These are phyloP conservation scores for Scalopus aquaticus DNA, from an alignment of 2,113 vertebrate genomes.

Conservation along the genomic window DNA sequence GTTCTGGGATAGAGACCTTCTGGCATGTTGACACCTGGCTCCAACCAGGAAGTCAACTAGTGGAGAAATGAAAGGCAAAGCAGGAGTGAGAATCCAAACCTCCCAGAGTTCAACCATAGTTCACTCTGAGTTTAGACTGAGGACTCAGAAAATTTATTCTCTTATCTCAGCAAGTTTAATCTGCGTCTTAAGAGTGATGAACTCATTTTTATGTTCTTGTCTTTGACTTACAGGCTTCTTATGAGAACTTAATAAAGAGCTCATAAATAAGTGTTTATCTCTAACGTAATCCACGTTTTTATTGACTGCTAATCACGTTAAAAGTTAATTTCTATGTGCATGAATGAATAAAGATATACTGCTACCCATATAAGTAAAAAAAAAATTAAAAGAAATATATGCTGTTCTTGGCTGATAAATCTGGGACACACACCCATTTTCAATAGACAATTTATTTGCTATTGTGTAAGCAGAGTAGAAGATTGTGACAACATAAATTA, in stretches of 20 bases:
- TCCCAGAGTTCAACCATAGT: constrained; percentile 42
- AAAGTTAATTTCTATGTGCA: not conserved
- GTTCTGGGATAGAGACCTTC: not conserved
- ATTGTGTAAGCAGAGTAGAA: not conserved
- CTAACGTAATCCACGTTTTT: not conserved
- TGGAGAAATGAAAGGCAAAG: not conserved
- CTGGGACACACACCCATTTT: not conserved
- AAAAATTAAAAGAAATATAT: not conserved
- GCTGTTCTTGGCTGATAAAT: not conserved
- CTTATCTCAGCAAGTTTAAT: constrained; percentile 46
- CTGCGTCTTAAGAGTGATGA: constrained; percentile 37
- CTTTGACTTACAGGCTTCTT: constrained; percentile 23
- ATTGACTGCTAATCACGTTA: not conserved
- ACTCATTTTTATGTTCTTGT: constrained; percentile 24
- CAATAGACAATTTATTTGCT: fast-evolving
- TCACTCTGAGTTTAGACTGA: constrained; percentile 34
- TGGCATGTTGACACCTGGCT: not conserved
- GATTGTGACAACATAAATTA: not conserved
- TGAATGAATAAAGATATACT: not conserved
- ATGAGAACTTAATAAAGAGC: not conserved
- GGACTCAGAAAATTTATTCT: not conserved
- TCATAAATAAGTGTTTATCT: constrained; percentile 41
- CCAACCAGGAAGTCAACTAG: not conserved
- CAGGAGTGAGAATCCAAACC: not conserved
- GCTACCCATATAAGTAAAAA: not conserved